Evolutionary conservation across 2,113 vertebrate genomes (phyloP).

Genomic region (Calcarius ornatus): DNA sequence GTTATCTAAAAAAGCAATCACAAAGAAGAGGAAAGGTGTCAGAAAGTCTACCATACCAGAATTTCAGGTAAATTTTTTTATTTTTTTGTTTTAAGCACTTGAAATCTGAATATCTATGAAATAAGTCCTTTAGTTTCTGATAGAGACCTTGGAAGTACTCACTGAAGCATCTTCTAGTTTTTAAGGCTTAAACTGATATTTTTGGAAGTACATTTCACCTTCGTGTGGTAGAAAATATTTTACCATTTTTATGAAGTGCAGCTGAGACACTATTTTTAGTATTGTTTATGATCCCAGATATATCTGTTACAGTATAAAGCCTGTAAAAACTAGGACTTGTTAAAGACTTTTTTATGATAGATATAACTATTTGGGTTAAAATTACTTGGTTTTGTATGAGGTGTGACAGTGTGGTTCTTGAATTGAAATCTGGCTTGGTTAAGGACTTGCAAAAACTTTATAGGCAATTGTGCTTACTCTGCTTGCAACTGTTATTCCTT

Average conservation of each 20-base stretch:
- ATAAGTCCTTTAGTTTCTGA: conserved; percentile 4
- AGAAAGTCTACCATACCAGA: conserved; percentile 78
- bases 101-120: conserved; percentile 22
- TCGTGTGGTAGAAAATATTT: background rate
- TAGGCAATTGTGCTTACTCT: background rate
- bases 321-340: background rate
- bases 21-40: conserved; percentile 80
- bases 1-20: conserved; percentile 77
- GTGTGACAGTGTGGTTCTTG: background rate
- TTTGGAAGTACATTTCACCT: background rate
- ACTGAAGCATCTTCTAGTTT: background rate
- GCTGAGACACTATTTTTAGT: background rate
- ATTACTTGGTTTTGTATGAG: background rate
- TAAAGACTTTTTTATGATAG: background rate
- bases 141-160: background rate
- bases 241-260: background rate
- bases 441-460: background rate
- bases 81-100: conserved; percentile 45
- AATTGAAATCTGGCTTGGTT: background rate
- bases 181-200: background rate
- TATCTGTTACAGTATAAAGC: background rate
- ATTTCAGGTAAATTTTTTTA: conserved; percentile 85
- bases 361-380: background rate
- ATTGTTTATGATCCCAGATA: background rate
- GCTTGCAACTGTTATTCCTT: background rate